Percentiles rank a stretch among this genome's conserved stretches.
Evolutionary conservation across 2,888 invertebrate genomes (phyloP).

Genomic region (Agrotis ipsilon): DNA sequence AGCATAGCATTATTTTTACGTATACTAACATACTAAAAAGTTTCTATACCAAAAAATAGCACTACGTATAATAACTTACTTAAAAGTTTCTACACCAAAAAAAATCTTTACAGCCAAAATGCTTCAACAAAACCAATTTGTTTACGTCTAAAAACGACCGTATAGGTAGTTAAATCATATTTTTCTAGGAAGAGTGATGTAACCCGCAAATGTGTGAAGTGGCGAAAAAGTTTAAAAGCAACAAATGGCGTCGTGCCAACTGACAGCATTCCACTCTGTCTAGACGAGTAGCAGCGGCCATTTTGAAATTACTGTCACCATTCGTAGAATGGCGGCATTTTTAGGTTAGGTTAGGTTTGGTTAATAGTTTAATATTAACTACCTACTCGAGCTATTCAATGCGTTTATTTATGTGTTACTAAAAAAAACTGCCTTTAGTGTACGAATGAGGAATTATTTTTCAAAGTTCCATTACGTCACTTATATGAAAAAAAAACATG

Average conservation of each 20-base stretch:
- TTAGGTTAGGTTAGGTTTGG: constrained; percentile 25
- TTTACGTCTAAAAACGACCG: constrained; percentile 15
- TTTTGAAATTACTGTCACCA: constrained; percentile 51
- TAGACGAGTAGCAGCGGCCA: constrained; percentile 60
- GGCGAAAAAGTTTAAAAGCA: constrained; percentile 60
- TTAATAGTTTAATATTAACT: constrained; percentile 22
- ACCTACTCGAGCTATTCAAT: no score
- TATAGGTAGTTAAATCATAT: constrained; percentile 44
- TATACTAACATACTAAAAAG: no score
- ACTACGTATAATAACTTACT: no score
- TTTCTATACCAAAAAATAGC: background rate
- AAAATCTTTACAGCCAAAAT: background rate
- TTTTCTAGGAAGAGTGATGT: constrained; percentile 45
- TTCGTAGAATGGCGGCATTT: constrained; percentile 31
- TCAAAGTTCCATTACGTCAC: no score
- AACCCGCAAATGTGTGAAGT: constrained; percentile 57
- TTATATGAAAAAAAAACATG: no score
- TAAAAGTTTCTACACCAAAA: background rate
- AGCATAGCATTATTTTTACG: no score
- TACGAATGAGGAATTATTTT: no score
- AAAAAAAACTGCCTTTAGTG: no score
- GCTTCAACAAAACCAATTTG: background rate
- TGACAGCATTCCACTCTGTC: constrained; percentile 66
- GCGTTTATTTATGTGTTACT: no score
- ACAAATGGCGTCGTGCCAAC: constrained; percentile 64